phyloP scores from a whole-genome alignment of 2,797 vertebrate species.

The Spinus pinus region DNA sequence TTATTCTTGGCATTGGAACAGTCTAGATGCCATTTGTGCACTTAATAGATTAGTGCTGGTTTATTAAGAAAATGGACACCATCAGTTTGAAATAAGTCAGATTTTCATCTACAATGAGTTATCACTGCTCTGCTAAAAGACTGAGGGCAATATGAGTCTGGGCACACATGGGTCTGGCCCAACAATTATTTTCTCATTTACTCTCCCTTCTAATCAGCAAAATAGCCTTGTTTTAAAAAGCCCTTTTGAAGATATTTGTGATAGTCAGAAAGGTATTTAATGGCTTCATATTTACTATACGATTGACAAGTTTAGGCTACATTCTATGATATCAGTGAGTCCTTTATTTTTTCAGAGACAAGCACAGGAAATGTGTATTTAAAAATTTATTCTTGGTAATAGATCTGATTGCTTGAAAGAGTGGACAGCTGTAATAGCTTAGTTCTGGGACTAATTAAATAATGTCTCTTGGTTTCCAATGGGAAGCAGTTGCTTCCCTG shows the following conservation, averaged over 20 bases:
- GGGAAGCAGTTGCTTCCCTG: constrained; percentile 48
- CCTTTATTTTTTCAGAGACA: neutral
- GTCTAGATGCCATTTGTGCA: neutral
- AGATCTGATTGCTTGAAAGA: neutral
- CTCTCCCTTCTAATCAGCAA: neutral
- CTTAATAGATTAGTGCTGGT: neutral
- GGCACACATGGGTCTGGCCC: neutral
- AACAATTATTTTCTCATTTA: neutral
- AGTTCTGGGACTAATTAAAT: constrained; percentile 41
- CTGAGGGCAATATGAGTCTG: neutral
- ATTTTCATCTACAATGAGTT: neutral
- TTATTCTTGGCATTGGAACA: neutral
- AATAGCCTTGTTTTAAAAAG: neutral
- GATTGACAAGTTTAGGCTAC: neutral
- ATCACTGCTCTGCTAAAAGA: neutral
- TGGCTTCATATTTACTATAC: neutral
- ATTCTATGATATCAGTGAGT: neutral
- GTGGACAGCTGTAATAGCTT: neutral
- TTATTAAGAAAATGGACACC: neutral
- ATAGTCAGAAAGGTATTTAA: constrained; percentile 30
- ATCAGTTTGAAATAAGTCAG: neutral
- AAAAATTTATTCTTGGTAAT: neutral
- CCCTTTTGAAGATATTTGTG: neutral
- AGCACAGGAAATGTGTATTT: neutral
- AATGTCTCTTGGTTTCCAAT: constrained; percentile 45